Base-by-base conservation (phyloP, 2,888 invertebrate species). In the Diarsia rubi region DNA sequence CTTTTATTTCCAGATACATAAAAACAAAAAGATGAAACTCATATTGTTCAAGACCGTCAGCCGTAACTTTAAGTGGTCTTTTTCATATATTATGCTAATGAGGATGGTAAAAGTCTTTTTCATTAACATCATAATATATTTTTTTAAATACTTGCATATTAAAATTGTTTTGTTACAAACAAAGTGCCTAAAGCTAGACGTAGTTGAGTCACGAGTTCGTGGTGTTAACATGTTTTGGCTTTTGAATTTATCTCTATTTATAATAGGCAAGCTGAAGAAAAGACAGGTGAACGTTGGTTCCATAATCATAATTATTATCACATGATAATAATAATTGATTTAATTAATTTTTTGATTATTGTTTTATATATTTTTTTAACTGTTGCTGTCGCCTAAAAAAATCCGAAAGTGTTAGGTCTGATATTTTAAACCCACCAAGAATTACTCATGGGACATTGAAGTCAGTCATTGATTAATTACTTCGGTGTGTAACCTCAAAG, bases 61-160 rank as follows among this genome's bases (percentile, higher is more conserved):
- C 83, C 75, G 70, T 82, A 62, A 82, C 75, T 73, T 82, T 79
- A 82, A 81, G 70, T 83, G 54, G 59, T 54, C 70, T 78, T 80
- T 77, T 75, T 81, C 74, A 81, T 83, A 69, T 52, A 83, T 83
- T 69, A 81, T 83, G 78, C 68, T 81, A 83, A 83, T 71, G 69
- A 83, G 63, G 19, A 71, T 62, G 66, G 42, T 67, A 75, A 75
- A 80, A 78, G 75, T 60, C 69, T 69, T 67, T 81, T 81, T 75
- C 75, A 81, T 81, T 83, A 80, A 54, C 52, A 77, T 70, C 9
- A 60, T 71, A 59, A 68, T 75, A 31, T 78, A 69, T 83, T 72
- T 72, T n/a, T 72, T 73, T 68, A 42, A 59, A 45, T 16, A 60
- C 69, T 52, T 21, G 14, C 59, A 68, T 66, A 73, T 71, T 73